A percentile compares a stretch with the other conserved stretches of the same genome.
Conservation (phyloP, 2,797 vertebrate species). For the Tragelaphus eurycerus region DNA sequence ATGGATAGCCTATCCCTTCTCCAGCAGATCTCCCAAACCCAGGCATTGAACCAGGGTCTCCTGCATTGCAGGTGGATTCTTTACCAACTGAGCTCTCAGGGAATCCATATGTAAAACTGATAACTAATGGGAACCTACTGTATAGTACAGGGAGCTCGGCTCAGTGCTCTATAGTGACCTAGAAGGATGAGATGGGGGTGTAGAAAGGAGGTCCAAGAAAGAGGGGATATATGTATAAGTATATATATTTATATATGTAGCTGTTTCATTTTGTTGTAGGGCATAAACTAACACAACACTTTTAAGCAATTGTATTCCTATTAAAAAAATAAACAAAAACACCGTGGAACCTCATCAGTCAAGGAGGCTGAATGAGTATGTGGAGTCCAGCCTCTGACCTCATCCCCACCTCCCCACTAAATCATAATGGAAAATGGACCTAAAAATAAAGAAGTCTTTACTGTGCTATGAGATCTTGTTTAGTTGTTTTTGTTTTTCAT, state of each 20-base stretch:
- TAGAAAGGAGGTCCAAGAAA: background rate
- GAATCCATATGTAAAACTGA: background rate
- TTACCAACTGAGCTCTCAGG: background rate
- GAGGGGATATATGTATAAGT: background rate
- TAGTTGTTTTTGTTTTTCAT: background rate
- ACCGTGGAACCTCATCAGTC: background rate
- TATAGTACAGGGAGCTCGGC: background rate
- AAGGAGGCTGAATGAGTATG: no score
- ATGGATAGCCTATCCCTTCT: background rate
- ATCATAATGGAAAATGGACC: background rate
- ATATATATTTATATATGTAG: background rate
- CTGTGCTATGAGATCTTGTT: background rate
- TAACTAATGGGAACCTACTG: background rate
- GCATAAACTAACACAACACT: background rate
- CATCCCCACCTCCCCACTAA: accelerated
- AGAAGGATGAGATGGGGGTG: background rate
- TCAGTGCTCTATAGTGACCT: background rate
- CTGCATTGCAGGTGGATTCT: background rate
- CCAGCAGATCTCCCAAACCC: background rate
- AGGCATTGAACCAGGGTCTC: background rate
- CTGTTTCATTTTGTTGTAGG: background rate
- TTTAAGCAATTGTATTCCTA: background rate
- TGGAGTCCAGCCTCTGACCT: accelerated
- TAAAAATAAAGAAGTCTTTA: background rate
- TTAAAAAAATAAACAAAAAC: background rate